Percentiles rank a stretch among this genome's conserved stretches.
phyloP scores from a whole-genome alignment of 2,888 invertebrate genomes.

The Zonitis immaculata region DNA sequence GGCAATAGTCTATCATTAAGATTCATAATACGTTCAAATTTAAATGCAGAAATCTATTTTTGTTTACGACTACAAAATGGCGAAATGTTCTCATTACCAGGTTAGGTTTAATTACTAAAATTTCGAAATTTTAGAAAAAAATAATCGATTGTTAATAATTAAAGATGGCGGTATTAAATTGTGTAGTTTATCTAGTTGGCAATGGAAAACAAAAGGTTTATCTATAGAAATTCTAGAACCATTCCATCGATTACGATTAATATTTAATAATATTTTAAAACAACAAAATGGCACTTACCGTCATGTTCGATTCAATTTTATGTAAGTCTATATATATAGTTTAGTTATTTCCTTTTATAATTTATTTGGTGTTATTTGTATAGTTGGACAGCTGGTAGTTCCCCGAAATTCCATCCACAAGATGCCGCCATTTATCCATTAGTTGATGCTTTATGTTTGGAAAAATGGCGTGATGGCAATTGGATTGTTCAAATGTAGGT shows the following conservation, averaged over 20 bases:
- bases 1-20: conserved; percentile 55
- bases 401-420: conserved; percentile 52
- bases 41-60: conserved; percentile 56
- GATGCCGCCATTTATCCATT: conserved; percentile 55
- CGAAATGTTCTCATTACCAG: conserved; percentile 49
- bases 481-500: conserved; percentile 57
- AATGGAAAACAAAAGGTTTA: conserved; percentile 59
- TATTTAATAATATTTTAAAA: conserved; percentile 66
- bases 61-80: conserved; percentile 49
- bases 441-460: conserved; percentile 54
- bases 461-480: conserved; percentile 55
- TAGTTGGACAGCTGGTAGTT: conserved; percentile 57
- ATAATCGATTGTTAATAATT: no score
- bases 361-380: conserved; percentile 25
- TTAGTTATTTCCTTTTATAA: no score
- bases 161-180: conserved; percentile 54
- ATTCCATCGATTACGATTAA: conserved; percentile 57
- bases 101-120: conserved; percentile 39
- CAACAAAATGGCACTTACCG: conserved; percentile 43
- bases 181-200: conserved; percentile 46
- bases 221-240: conserved; percentile 60
- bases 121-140: no score
- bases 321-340: conserved; percentile 50
- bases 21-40: conserved; percentile 52
- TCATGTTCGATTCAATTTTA: conserved; percentile 55